A percentile compares a stretch with the other conserved stretches of the same genome.
Evolutionary conservation across 2,797 vertebrate genomes (phyloP).

Genomic region (Clarias platycephalus): DNA sequence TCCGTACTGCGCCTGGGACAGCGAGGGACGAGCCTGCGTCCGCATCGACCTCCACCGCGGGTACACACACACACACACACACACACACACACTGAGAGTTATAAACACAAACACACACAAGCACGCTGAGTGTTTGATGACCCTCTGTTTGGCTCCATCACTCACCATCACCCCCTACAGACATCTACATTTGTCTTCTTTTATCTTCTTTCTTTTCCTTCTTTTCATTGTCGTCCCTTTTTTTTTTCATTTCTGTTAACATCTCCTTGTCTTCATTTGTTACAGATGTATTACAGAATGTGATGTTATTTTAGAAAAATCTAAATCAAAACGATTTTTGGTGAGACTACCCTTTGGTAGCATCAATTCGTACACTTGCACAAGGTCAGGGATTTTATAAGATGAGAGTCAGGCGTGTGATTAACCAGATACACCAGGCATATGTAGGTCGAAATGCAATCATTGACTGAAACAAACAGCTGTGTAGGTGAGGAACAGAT

Average conservation of each 20-base stretch:
- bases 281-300: background rate
- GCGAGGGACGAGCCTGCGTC: conserved; percentile 77
- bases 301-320: background rate
- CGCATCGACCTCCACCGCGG: conserved; percentile 80
- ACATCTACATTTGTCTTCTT: background rate
- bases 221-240: background rate
- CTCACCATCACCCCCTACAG: background rate
- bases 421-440: no score
- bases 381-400: no score
- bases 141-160: background rate
- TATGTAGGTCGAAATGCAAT: no score
- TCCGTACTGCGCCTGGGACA: conserved; percentile 84
- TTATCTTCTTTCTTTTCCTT: background rate
- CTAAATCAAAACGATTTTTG: no score
- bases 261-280: background rate
- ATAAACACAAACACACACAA: background rate
- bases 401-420: no score
- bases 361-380: no score
- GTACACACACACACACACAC: conserved; percentile 53
- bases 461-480: no score
- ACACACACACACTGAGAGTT: background rate
- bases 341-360: no score
- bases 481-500: no score
- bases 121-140: background rate
- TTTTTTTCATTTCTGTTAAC: background rate